phyloP scores from a whole-genome alignment of 2,888 invertebrate genomes.

The Dioctria rufipes region DNA sequence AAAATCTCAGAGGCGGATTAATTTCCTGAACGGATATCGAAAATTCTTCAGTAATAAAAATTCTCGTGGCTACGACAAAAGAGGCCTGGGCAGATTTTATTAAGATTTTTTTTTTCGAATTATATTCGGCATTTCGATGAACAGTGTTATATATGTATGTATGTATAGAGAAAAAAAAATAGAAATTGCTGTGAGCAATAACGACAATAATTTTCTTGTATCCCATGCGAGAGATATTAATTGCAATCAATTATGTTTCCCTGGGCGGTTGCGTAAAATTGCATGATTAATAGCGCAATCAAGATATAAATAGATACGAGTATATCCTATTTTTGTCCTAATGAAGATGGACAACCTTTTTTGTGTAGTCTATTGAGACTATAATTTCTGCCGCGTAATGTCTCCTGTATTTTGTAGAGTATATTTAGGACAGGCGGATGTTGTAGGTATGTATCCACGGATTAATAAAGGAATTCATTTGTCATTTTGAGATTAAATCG shows the following conservation, averaged over 20 bases:
- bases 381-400: not conserved
- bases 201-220: not conserved
- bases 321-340: conserved; percentile 10
- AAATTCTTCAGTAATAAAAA: not conserved
- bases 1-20: not conserved
- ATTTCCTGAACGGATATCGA: conserved; percentile 1
- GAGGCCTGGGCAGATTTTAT: not conserved
- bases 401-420: not conserved
- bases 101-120: not conserved
- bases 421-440: too few relatives aligned
- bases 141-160: too few relatives aligned
- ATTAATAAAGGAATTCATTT: conserved; percentile 4
- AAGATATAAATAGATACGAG: conserved; percentile 17
- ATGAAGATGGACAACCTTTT: conserved; percentile 12
- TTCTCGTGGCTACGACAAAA: not conserved
- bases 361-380: not conserved
- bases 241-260: conserved; percentile 36
- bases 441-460: too few relatives aligned
- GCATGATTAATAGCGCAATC: conserved; percentile 22
- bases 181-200: not conserved
- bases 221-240: conserved; percentile 5
- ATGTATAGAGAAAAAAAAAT: too few relatives aligned
- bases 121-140: not conserved
- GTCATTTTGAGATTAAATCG: not conserved
- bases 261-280: conserved; percentile 8